Evolutionary conservation across 2,888 invertebrate species (phyloP), one percentile per base, ranked within the genome.

Genomic region (Ptychoptera albimana): DNA sequence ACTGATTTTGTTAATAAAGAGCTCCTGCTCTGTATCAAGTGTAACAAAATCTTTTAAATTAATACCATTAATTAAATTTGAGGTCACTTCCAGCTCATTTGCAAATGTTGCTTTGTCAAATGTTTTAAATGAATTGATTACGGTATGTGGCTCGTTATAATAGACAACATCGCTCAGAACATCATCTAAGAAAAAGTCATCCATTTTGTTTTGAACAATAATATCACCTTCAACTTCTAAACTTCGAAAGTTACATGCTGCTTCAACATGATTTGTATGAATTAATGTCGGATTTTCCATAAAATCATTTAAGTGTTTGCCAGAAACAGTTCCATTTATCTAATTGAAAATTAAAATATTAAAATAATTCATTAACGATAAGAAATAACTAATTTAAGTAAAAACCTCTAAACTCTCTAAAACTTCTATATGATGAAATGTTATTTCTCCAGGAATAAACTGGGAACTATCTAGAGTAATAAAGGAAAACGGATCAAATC

Each of bases 361-460:
- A 15, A 31, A 39, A 31, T 46, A 37, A 35, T 35, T 23, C 7
- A 5, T 5, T 23, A 23, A 23, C n/a, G n/a, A n/a, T n/a, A n/a
- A 23, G 7, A 23, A 23, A 23, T 5, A 23, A 23, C 7, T 23
- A 23, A 5, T 23, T 23, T 23, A 23, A 5, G 23, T 7, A 23
- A n/a, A n/a, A n/a, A 74, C 75, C 55, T 68, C 58, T 5, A 75
- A 54, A 39, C 53, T 56, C 52, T 68, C 68, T 0, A 66, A 61
- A 0, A 76, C 61, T 54, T 67, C 67, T 37, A 76, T 57, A 50
- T 73, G 60, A 10, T 66, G 60, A 48, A 77, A 76, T 1, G 64
- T 68, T 5, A 71, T 68, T 48, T 58, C 57, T 2, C 70, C 64
- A 1, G 60, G 51, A 49, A 60, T 62, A 11, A 52, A 49, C 52